These are phyloP conservation scores for Euphonia xanthogaster DNA, from an alignment of 2,797 vertebrate species.

Conservation along the genomic window DNA sequence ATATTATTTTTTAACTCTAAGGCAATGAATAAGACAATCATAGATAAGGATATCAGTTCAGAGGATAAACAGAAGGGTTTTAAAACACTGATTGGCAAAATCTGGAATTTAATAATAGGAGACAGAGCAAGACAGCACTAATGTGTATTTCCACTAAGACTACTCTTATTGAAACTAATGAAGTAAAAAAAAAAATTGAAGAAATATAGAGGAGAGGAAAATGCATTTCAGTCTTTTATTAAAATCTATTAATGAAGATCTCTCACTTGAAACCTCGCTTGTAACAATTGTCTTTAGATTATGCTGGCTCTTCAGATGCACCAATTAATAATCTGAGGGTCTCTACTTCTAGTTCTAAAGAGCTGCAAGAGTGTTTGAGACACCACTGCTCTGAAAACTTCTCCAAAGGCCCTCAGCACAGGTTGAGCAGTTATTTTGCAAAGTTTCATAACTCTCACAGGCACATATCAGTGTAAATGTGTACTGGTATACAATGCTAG, in stretches of 20 bases:
- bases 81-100: neutral
- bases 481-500: neutral
- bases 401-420: neutral
- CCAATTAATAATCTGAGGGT: neutral
- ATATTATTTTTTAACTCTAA: neutral
- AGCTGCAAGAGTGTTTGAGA: neutral
- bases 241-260: neutral
- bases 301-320: neutral
- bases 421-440: neutral
- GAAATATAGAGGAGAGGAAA: neutral
- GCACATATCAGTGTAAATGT: neutral
- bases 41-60: neutral
- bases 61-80: neutral
- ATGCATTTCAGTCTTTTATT: slow-evolving; percentile 1
- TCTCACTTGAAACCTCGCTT: neutral
- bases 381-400: neutral
- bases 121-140: neutral
- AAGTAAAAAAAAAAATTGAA: neutral
- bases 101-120: neutral
- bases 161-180: neutral
- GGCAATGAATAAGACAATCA: slow-evolving; percentile 33
- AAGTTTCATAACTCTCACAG: neutral
- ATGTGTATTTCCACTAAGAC: neutral
- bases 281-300: neutral
- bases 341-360: neutral